phyloP scores from a whole-genome alignment of 1,140 invertebrate species.

The Nasonia vitripennis region DNA sequence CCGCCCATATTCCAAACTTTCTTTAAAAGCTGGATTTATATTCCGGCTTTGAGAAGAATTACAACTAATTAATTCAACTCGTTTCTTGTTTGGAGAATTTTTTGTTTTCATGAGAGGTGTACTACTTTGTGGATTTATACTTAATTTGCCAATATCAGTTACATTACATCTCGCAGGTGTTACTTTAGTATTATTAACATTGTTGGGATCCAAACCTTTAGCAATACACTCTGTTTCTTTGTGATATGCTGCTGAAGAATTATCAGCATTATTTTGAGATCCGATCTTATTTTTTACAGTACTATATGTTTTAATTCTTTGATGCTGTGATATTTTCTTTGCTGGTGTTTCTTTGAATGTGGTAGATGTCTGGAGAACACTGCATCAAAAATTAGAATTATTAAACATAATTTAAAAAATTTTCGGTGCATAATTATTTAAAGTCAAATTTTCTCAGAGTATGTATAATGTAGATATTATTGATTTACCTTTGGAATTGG shows the following conservation, averaged over 20 bases:
- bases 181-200: neutral
- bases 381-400: slow-evolving; percentile 31
- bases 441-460: too few species aligned
- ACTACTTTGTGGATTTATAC: slow-evolving; percentile 47
- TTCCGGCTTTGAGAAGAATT: slow-evolving; percentile 13
- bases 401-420: neutral
- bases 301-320: neutral
- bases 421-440: neutral
- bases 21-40: slow-evolving; percentile 50
- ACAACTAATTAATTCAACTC: slow-evolving; percentile 38
- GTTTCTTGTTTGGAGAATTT: slow-evolving; percentile 29
- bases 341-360: slow-evolving; percentile 47
- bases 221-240: neutral
- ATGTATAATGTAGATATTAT: too few species aligned
- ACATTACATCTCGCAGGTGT: neutral
- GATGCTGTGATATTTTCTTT: slow-evolving; percentile 24
- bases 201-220: neutral
- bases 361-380: slow-evolving; percentile 52
- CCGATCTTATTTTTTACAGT: neutral
- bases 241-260: neutral
- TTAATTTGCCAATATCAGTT: too few species aligned
- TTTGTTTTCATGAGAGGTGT: slow-evolving; percentile 53
- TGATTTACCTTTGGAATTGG: slow-evolving; percentile 57
- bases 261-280: neutral
- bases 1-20: slow-evolving; percentile 43